These are phyloP conservation scores for Ctenosaura bakeri DNA, from an alignment of 2,797 vertebrate species.

Conservation along the genomic window DNA sequence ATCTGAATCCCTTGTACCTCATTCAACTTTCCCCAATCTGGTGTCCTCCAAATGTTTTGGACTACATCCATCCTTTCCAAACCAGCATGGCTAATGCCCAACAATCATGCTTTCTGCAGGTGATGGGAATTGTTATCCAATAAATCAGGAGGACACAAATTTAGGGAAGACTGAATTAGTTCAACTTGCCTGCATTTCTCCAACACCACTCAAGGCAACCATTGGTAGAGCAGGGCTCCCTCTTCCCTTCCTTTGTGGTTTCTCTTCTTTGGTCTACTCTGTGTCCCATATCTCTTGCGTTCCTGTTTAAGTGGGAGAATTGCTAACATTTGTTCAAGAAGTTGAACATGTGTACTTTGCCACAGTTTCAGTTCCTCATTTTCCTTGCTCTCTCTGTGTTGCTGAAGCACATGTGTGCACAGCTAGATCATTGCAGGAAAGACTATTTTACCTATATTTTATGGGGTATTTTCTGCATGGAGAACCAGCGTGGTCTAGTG, in stretches of 20 bases:
- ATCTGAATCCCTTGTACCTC: neutral
- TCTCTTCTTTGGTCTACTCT: too few species aligned
- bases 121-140: neutral
- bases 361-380: neutral
- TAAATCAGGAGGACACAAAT: neutral
- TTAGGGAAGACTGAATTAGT: neutral
- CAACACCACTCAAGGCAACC: neutral
- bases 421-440: neutral
- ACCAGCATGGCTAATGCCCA: too few species aligned
- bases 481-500: too few species aligned
- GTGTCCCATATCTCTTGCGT: neutral
- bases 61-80: neutral
- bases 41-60: neutral
- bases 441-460: neutral
- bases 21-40: neutral
- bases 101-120: neutral
- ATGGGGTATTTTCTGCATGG: too few species aligned
- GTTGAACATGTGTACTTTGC: neutral
- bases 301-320: neutral
- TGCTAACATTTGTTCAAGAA: neutral
- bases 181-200: too few species aligned
- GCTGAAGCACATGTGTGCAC: neutral
- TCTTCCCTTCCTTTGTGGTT: neutral
- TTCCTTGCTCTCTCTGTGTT: neutral
- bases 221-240: neutral